Evolutionary conservation across 2,797 vertebrate species (phyloP).

Genomic region (Sciurus carolinensis): DNA sequence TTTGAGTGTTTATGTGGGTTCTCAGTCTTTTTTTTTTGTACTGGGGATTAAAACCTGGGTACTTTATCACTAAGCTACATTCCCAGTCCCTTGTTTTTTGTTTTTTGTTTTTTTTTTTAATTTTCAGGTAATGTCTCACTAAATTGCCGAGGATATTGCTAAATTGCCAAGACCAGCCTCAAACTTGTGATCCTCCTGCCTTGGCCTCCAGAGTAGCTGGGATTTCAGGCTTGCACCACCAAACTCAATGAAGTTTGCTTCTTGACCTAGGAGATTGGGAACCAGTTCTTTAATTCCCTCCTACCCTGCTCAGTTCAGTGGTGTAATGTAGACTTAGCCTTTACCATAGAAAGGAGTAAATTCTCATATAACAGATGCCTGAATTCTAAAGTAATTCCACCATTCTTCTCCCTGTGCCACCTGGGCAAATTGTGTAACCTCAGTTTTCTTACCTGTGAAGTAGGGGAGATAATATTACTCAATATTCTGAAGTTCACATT

Average conservation of each 20-base stretch:
- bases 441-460: constrained; percentile 15
- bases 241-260: background rate
- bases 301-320: background rate
- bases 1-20: background rate
- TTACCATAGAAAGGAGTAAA: background rate
- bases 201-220: too few species aligned
- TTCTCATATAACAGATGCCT: background rate
- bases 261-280: background rate
- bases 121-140: too few species aligned
- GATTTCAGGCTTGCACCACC: too few species aligned
- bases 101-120: too few species aligned
- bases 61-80: too few species aligned
- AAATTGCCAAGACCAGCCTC: too few species aligned
- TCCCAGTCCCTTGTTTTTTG: too few species aligned
- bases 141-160: too few species aligned
- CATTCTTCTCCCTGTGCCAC: background rate
- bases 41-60: too few species aligned
- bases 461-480: background rate
- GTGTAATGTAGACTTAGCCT: background rate
- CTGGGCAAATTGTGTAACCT: background rate
- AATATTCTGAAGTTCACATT: constrained; percentile 24
- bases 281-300: background rate
- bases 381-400: background rate
- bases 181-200: too few species aligned
- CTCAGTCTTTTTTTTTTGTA: background rate